Percentiles rank a stretch among this genome's conserved stretches.
Conservation (phyloP, 2,888 invertebrate species). For the Cerastis leucographa region DNA sequence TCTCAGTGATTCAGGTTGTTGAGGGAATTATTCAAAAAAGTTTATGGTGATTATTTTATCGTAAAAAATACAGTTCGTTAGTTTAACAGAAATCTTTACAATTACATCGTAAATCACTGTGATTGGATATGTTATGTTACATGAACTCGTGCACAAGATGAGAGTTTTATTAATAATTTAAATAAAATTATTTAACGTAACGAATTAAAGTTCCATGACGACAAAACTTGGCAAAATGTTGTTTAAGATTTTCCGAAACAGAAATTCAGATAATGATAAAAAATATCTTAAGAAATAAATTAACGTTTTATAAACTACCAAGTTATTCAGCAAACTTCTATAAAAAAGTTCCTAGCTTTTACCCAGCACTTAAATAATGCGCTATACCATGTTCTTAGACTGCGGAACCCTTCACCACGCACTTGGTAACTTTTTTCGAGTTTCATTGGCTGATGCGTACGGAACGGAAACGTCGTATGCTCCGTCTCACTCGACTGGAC, state of each 20-base stretch:
- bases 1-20: background rate
- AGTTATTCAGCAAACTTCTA: background rate
- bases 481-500: constrained; percentile 58
- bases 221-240: background rate
- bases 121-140: constrained; percentile 10
- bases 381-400: background rate
- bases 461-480: constrained; percentile 47
- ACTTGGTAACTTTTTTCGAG: constrained; percentile 23
- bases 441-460: constrained; percentile 17
- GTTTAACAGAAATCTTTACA: background rate
- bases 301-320: background rate
- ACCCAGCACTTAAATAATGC: background rate
- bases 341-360: background rate
- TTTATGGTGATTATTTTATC: constrained; percentile 11
- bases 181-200: background rate
- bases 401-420: constrained; percentile 33
- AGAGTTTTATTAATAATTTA: too few species aligned
- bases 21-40: background rate
- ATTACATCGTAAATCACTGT: constrained; percentile 16
- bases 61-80: background rate
- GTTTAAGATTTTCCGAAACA: too few species aligned
- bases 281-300: background rate
- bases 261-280: background rate
- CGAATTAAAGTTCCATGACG: background rate
- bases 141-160: too few species aligned